Percentiles rank a stretch among this genome's conserved stretches.
These are phyloP conservation scores for Mythimna impura DNA, from an alignment of 2,888 invertebrate species.

Conservation along the genomic window DNA sequence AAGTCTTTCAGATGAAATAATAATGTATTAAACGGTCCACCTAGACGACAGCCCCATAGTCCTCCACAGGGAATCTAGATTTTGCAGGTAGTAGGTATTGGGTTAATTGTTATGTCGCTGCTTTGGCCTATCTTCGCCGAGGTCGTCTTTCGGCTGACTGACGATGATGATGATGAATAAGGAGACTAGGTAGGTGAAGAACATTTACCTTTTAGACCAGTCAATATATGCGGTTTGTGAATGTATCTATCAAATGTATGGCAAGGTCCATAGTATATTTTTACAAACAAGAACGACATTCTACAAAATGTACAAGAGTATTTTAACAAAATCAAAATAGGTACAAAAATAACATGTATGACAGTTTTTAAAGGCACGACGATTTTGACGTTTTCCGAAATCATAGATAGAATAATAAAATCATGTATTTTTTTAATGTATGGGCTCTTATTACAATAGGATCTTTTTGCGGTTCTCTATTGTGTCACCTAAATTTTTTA, in stretches of 20 bases:
- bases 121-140: too few species aligned
- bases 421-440: neutral
- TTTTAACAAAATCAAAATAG: neutral
- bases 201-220: constrained; percentile 43
- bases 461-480: too few species aligned
- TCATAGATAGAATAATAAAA: neutral
- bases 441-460: neutral
- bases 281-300: constrained; percentile 43
- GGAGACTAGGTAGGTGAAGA: too few species aligned
- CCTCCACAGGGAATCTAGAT: too few species aligned
- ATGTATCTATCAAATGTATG: constrained; percentile 26
- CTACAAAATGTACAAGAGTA: neutral
- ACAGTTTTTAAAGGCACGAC: neutral
- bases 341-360: neutral
- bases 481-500: too few species aligned
- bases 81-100: too few species aligned
- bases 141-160: too few species aligned
- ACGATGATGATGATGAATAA: neutral
- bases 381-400: neutral
- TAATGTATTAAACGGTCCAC: too few species aligned
- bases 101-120: too few species aligned
- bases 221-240: constrained; percentile 41
- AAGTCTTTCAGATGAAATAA: too few species aligned
- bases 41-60: too few species aligned
- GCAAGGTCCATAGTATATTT: constrained; percentile 45